Evolutionary conservation across 2,888 invertebrate species (phyloP), one percentile per base, ranked within the genome.

Genomic region (Scaptomyza reducta): DNA sequence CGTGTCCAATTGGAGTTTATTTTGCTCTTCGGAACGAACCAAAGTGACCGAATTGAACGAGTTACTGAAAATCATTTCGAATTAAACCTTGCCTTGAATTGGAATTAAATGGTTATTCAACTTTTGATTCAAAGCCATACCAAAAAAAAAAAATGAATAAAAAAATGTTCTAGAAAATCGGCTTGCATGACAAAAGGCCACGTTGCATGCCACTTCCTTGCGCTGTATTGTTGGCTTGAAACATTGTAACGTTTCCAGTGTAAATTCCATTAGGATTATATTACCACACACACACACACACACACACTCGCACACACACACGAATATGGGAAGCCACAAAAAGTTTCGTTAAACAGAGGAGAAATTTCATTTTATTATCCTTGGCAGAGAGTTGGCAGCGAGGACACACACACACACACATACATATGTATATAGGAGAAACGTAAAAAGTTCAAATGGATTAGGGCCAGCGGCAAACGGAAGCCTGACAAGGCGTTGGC

Each of bases 251-350:
- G 62, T 78, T 85, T 87, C 58, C 74, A 87, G 80, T 76, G 80
- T 81, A 88, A 87, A 89, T 87, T 87, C 87, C 89, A 87, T 87
- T 89, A 87, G 89, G 89, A 89, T 87, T 88, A 88, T 78, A 80
- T 87, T 87, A 89, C 87, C 63, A 61, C 47, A 63, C 51, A 69
- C 64, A 69, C 41, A 58, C 51, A 53, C 29, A 61, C 50, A 49
- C 46, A 45, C 59, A 50, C 44, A 47, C 59, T 50, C 45, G 33
- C 33, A 35, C 33, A 35, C 47, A 54, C 45, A 38, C 33, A 35
- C 33, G 31, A 45, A 16, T 42, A 25, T 55, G 45, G 31, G 75
- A 87, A 81, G 79, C 86, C 88, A 68, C 83, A 78, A 81, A 81
- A 85, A 87, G 66, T 75, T 86, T 68, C 42, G 59, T 40, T 80